Base-by-base conservation (phyloP, 1,140 invertebrate species). In the Danaus melanippus region DNA sequence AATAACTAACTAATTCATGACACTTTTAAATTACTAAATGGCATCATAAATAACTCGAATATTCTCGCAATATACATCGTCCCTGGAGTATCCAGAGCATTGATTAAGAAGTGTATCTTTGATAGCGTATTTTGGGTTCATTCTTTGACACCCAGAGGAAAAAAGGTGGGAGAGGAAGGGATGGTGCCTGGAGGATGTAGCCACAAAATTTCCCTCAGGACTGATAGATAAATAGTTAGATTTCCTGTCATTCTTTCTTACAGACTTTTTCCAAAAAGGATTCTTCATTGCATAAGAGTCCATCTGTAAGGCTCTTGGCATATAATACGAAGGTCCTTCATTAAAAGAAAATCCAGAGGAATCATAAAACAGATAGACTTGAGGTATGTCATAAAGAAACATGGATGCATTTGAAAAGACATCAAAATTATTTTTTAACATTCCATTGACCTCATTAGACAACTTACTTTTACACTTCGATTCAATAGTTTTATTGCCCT, bases 51-150 rank as follows among this genome's bases (percentile, higher is more conserved):
- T 74, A 53, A 76, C 64, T 67, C 56, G 60, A 69, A 84, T 76
- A 56, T 71, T 79, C 47, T 76, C 71, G 62, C 81, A 84, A 64
- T 79, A 80, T n/a, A 67, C 21, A 52, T 84, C 73, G 56, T 76
- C 60, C 53, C 60, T 74, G 50, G 72, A 60, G 46, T 67, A 58
- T 15, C 60, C 64, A 53, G 74, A 69, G 57, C 81, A 84, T 54
- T 79, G 74, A 8, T 59, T 69, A 45, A 73, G 53, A 43, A 79
- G 45, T 40, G 73, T 69, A 61, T 81, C 66, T 60, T 78, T 72
- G 11, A 84, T 74, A 5, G 69, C 73, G 61, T 71, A 71, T 45
- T 57, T 69, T 12, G 79, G 77, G 12, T 60, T 67, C 32, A 75
- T 50, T 52, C 67, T 67, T 57, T 69, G 68, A 54, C 69, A 76